Base-by-base conservation (phyloP, 2,888 invertebrate genomes). In the Gasteruption jaculator region DNA sequence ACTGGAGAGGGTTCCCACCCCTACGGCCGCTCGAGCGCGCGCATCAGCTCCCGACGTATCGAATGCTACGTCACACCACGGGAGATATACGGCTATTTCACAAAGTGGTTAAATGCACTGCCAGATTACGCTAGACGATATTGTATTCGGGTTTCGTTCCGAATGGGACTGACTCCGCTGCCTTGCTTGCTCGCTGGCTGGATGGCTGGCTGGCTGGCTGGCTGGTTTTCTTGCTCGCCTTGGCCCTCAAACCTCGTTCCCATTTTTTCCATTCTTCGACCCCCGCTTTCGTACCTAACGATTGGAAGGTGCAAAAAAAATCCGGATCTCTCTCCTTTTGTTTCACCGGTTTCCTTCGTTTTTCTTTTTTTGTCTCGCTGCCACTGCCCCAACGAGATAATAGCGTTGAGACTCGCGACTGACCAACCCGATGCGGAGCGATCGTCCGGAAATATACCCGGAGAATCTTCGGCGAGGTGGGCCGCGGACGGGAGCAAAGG, bases 81-180 rank as follows among this genome's bases (percentile, higher is more conserved):
- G 43, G 54, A 60, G 55, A 63, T 63, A 61, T 61, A 65, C 60
- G 60, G 55, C 60, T 61, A 61, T 63, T 63, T 65, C 62, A 55
- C 60, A 64, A 63, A 65, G 63, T 65, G 63, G 61, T 68, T 65
- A 65, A 68, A 68, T 68, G 64, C 65, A 66, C 68, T 64, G 60
- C 60, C 60, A 63, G 63, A 68, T 65, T 67, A 62, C 57, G 61
- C 50, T 42, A 24, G 27, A 34, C 44, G 49, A 43, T 52, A 52
- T 53, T 45, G 51, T 45, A 42, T 41, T 40, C 47, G 34, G 43
- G 43, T 35, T 30, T 32, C 33, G 34, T 26, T 44, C 41, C 42
- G 38, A 41, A 45, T n/a, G n/a, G n/a, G 39, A 39, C 41, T 20
- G 14, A 30, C 14, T 29, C 14, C 18, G 18, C 7, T 11, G 41